phyloP scores from a whole-genome alignment of 2,113 vertebrate genomes.

The Pachyramphus minor region DNA sequence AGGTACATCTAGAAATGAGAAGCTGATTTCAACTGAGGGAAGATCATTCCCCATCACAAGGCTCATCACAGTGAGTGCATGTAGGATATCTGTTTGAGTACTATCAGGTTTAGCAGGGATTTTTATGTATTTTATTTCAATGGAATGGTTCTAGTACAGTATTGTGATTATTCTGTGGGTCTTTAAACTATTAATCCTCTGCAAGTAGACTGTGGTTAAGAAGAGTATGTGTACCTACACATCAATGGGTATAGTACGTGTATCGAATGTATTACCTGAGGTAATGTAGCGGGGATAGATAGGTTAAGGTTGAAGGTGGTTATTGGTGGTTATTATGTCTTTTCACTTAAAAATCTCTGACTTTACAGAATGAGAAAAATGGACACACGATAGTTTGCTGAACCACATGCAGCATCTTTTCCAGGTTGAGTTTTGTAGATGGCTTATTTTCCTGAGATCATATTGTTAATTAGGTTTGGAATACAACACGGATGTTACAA shows the following conservation, averaged over 20 bases:
- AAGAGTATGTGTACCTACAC: not conserved
- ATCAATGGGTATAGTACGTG: too few relatives aligned
- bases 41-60: too few relatives aligned
- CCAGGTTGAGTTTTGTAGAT: not conserved
- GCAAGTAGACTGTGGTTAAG: not conserved
- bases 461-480: not conserved
- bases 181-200: not conserved
- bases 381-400: not conserved
- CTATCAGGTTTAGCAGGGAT: fast-evolving
- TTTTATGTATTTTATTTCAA: not conserved
- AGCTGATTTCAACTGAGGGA: not conserved
- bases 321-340: not conserved
- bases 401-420: not conserved
- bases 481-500: not conserved
- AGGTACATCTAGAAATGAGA: not conserved
- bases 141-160: not conserved
- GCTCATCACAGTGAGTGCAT: not conserved
- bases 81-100: not conserved
- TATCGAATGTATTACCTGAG: not conserved
- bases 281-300: not conserved
- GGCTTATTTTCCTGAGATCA: not conserved
- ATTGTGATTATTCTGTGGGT: not conserved
- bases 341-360: not conserved
- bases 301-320: not conserved
- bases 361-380: not conserved